Percentiles rank a stretch among this genome's conserved stretches.
Conservation (phyloP, 2,888 invertebrate species). For the Drosophila flavopinicola region DNA sequence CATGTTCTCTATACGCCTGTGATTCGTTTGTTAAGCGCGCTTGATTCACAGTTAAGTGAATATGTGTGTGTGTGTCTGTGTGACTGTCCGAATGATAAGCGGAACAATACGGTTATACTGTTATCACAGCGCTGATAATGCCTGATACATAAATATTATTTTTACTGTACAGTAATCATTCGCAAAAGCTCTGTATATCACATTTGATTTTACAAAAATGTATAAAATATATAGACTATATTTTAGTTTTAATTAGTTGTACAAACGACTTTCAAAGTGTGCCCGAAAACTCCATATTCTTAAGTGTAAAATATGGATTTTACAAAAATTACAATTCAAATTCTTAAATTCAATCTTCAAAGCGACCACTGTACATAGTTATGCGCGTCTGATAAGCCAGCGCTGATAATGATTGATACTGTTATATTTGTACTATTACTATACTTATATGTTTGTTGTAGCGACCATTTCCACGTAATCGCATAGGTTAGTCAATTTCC, state of each 20-base stretch:
- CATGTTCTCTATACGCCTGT: constrained; percentile 29
- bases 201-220: not conserved
- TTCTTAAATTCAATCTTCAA: not conserved
- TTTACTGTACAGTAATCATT: not conserved
- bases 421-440: constrained; percentile 19
- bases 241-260: too few species aligned
- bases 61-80: constrained; percentile 7
- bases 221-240: too few species aligned
- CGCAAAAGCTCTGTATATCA: not conserved
- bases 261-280: too few species aligned
- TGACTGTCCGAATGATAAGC: constrained; percentile 54
- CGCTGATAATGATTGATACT: constrained; percentile 19
- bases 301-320: not conserved
- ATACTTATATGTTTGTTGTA: constrained; percentile 2
- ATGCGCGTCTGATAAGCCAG: constrained; percentile 6
- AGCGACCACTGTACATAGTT: not conserved
- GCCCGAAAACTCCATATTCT: not conserved
- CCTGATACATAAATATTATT: constrained; percentile 17
- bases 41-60: constrained; percentile 46
- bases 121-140: constrained; percentile 51
- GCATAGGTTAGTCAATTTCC: constrained; percentile 34
- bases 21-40: constrained; percentile 22
- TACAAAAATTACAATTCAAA: not conserved
- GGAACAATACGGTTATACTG: constrained; percentile 24
- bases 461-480: constrained; percentile 21